phyloP scores from a whole-genome alignment of 2,888 invertebrate species.

The Dexiosoma caninum region DNA sequence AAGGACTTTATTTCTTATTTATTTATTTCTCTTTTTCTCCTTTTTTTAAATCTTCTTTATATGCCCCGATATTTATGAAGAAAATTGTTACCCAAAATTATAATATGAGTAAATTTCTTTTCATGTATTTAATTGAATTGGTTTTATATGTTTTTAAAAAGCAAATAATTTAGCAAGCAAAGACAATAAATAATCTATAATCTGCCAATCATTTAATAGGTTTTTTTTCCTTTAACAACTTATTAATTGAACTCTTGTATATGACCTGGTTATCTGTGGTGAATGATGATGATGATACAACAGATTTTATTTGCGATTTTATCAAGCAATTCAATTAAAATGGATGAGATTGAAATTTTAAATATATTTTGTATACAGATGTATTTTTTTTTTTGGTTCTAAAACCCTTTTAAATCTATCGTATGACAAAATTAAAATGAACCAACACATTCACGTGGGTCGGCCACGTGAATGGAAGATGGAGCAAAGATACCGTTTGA shows the following conservation, averaged over 20 bases:
- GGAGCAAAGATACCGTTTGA: slow-evolving; percentile 21
- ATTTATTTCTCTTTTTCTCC: no score
- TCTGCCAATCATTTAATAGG: background rate
- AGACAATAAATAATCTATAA: no score
- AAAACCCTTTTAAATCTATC: slow-evolving; percentile 3
- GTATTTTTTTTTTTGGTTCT: no score
- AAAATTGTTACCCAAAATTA: no score
- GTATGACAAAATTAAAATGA: slow-evolving; percentile 11
- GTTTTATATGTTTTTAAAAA: no score
- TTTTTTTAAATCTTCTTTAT: no score
- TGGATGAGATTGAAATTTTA: slow-evolving; percentile 23
- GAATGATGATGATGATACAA: background rate
- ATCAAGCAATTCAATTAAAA: slow-evolving; percentile 17
- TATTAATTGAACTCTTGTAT: background rate
- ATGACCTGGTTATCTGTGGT: background rate
- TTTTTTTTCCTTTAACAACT: background rate
- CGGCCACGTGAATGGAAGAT: background rate
- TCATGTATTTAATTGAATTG: no score
- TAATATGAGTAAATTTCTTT: no score
- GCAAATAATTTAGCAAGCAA: no score
- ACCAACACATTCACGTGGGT: background rate
- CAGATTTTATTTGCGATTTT: background rate
- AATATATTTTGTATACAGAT: slow-evolving; percentile 1
- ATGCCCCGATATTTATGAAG: no score
- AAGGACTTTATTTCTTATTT: no score